Conservation (phyloP, 2,113 vertebrate species). For the Seriola quinqueradiata region DNA sequence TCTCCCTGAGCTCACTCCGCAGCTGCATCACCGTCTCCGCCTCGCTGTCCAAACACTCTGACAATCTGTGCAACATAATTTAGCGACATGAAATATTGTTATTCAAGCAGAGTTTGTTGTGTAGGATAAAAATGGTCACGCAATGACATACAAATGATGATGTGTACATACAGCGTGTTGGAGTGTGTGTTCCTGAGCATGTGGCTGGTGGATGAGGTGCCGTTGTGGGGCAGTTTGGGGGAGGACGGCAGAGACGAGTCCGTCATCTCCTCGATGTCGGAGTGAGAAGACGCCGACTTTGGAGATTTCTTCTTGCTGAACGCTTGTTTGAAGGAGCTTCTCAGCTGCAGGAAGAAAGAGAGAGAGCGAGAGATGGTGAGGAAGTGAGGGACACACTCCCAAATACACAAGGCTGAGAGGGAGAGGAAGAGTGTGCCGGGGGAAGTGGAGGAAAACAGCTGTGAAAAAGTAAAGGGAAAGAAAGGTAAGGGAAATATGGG, state of each 20-base stretch:
- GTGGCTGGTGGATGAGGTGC: slow-evolving; percentile 83
- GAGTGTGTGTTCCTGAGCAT: slow-evolving; percentile 94
- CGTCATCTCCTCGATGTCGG: slow-evolving; percentile 99
- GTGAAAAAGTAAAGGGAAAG: slow-evolving; percentile 40
- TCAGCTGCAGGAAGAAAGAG: slow-evolving; percentile 85
- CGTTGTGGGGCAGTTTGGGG: slow-evolving; percentile 93
- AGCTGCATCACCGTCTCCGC: slow-evolving; percentile 97
- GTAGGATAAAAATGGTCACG: background rate
- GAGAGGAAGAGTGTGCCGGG: slow-evolving; percentile 24
- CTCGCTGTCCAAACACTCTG: slow-evolving; percentile 93
- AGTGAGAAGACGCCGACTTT: slow-evolving; percentile 98
- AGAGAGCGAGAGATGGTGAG: slow-evolving; percentile 19
- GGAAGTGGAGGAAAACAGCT: slow-evolving; percentile 44
- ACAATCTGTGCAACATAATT: slow-evolving; percentile 83
- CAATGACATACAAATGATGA: background rate
- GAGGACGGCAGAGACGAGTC: slow-evolving; percentile 96
- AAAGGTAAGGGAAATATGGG: slow-evolving; percentile 31
- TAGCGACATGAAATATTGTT: no score
- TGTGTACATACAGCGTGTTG: slow-evolving; percentile 90
- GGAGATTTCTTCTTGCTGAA: slow-evolving; percentile 99
- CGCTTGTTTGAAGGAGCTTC: slow-evolving; percentile 99
- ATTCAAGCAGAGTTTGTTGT: background rate
- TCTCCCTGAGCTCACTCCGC: slow-evolving; percentile 95
- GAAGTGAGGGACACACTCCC: background rate
- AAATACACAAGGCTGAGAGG: slow-evolving; percentile 6